These are phyloP conservation scores for Stenolophus ochropezus DNA, from an alignment of 2,888 invertebrate species.

Conservation along the genomic window DNA sequence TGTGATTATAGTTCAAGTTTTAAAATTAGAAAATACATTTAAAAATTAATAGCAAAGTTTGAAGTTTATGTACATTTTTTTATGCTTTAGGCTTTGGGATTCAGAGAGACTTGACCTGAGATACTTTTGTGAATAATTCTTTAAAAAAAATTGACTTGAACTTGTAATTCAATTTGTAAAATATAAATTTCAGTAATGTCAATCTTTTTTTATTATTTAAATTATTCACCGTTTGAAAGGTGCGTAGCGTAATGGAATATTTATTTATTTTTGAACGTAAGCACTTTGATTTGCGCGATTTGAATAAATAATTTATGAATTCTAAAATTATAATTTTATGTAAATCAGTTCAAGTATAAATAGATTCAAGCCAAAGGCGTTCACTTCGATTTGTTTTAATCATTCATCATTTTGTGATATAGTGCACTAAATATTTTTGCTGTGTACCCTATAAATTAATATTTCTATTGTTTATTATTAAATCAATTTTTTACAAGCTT, in stretches of 20 bases:
- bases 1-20: too few relatives aligned
- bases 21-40: too few relatives aligned
- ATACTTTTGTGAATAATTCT: too few relatives aligned
- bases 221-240: too few relatives aligned
- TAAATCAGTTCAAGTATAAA: constrained; percentile 45
- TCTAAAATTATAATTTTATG: constrained; percentile 53
- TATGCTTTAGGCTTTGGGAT: too few relatives aligned
- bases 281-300: constrained; percentile 24
- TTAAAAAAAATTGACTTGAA: too few relatives aligned
- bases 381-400: constrained; percentile 31
- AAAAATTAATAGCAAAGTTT: too few relatives aligned
- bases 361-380: constrained; percentile 23
- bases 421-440: constrained; percentile 11
- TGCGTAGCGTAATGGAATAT: neutral
- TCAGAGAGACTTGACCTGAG: too few relatives aligned
- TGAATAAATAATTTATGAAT: constrained; percentile 53
- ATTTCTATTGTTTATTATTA: constrained; percentile 6
- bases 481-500: neutral
- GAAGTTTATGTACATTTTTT: too few relatives aligned
- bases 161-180: too few relatives aligned
- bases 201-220: too few relatives aligned
- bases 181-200: too few relatives aligned
- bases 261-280: constrained; percentile 14
- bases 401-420: constrained; percentile 39
- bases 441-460: neutral